Base-by-base conservation (phyloP, 2,888 invertebrate species). In the Peribatodes rhomboidaria region DNA sequence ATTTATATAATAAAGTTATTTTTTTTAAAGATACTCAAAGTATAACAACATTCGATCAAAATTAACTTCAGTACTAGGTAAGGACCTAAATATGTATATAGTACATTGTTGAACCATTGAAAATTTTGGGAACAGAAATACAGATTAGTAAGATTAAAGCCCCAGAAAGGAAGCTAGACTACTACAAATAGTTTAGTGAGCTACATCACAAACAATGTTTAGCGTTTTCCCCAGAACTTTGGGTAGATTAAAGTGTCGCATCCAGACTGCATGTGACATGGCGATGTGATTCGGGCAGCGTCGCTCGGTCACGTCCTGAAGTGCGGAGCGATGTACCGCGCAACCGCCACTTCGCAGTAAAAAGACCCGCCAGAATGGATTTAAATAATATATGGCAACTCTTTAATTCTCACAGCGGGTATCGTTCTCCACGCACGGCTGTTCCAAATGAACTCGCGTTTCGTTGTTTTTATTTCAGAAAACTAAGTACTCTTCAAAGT, bases 281-380 rank as follows among this genome's bases (percentile, higher is more conserved):
- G 75, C 78, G 69, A 74, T 80, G 76, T 80, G 83, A 81, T 83
- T 83, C 81, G 72, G 79, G 71, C 69, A 71, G 78, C 77, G 53
- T 74, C 82, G 81, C 82, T 87, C 86, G 91, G 91, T 90, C 90
- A 91, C 89, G 91, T 90, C 75, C 84, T 83, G 85, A 87, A 92
- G 92, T 92, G 92, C 92, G 88, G 91, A 91, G 88, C 88, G 90
- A 81, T 92, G 92, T 92, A 88, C 84, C 86, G 82, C 86, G 85
- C 86, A 84, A 88, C 91, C 90, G 80, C 89, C 86, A 86, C 89
- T 89, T 85, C 81, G 80, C 84, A 84, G 86, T 84, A 88, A 91
- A 92, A 92, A 90, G 87, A 87, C 82, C 84, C 82, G 80, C 84
- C 82, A 80, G 81, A 85, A 85, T 82, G 85, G 81, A 89, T 90